Evolutionary conservation across 92 coral and sea anemone species (phyloP), one percentile per base, ranked within the genome.

Genomic region (Porites cylindrica): DNA sequence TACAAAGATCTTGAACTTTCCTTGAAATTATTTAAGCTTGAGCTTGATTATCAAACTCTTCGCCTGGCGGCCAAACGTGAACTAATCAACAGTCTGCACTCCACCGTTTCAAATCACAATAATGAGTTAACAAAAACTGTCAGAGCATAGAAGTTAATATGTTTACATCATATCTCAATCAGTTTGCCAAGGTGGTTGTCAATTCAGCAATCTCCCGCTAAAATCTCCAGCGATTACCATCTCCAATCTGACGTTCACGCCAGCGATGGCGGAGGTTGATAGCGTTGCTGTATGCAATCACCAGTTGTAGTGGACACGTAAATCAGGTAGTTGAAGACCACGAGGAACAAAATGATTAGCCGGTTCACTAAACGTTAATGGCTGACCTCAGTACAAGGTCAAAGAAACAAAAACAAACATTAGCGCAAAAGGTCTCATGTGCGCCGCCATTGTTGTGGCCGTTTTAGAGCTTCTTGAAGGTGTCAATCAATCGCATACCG

Each of bases 401-500:
- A 82, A 56, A 70, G 38, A 75, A 19, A 52, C 54, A 2, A n/a
- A 75, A 52, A 74, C 47, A 72, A 43, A 80, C 50, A 60, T 64
- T 16, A 52, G 29, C 38, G 19, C 18, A 4, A 64, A 60, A 29
- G 43, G 66, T 54, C 32, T 70, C 56, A 70, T 59, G 66, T 32
- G 26, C 63, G 85, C 85, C 76, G 77, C 85, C 85, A 81, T 70
- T 71, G 8, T 10, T 47, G n/a, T 18, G 12, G 62, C 4, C 52
- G 72, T 13, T 23, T 47, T 56, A 0, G 8, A 26, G 50, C 14
- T 24, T 60, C 8, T 1, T 56, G 17, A 12, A 50, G 16, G 63
- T 64, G 87, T 73, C 87, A 83, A 83, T 83, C 87, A 83, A 74
- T 18, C 24, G 61, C 87, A 61, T 50, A 63, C 80, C 87, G 87